Percentiles rank a stretch among this genome's conserved stretches.
Evolutionary conservation across 2,888 invertebrate genomes (phyloP).

Genomic region (Hipparchia sbordonii): DNA sequence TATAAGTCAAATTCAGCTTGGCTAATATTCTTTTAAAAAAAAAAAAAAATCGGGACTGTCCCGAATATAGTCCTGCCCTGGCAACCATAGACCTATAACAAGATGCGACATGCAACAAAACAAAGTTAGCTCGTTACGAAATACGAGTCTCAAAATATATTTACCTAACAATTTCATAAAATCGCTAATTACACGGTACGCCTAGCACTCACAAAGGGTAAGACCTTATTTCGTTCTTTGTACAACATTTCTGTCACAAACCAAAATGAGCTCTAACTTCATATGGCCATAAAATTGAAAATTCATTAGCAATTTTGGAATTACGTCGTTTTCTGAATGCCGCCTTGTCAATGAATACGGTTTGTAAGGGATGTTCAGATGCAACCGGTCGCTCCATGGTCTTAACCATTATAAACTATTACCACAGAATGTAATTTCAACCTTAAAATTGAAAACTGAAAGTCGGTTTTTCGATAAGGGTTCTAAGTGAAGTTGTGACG

Average conservation of each 20-base stretch:
- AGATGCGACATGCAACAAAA: slow-evolving; percentile 48
- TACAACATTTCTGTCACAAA: slow-evolving; percentile 33
- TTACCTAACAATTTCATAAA: slow-evolving; percentile 79
- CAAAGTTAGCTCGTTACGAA: slow-evolving; percentile 50
- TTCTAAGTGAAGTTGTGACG: slow-evolving; percentile 30
- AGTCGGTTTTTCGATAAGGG: slow-evolving; percentile 41
- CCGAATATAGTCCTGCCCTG: background rate
- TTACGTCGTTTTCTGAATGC: slow-evolving; percentile 45
- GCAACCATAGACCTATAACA: slow-evolving; percentile 26
- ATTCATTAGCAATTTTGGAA: slow-evolving; percentile 31
- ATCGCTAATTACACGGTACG: slow-evolving; percentile 79
- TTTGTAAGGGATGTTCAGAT: slow-evolving; percentile 80
- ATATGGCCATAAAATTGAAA: slow-evolving; percentile 40
- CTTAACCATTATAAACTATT: slow-evolving; percentile 46
- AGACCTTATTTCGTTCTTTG: slow-evolving; percentile 52
- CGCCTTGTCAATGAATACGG: slow-evolving; percentile 60
- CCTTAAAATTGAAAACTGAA: slow-evolving; percentile 34
- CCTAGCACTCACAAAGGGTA: slow-evolving; percentile 70
- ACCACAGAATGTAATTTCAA: slow-evolving; percentile 40
- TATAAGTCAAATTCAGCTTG: too few relatives aligned
- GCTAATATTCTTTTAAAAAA: too few relatives aligned
- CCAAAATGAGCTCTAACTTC: slow-evolving; percentile 46
- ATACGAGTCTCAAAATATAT: slow-evolving; percentile 53
- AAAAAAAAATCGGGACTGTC: background rate
- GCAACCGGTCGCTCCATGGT: slow-evolving; percentile 53